Evolutionary conservation across 2,797 vertebrate species (phyloP), one percentile per base, ranked within the genome.

Genomic region (Miichthys miiuy): DNA sequence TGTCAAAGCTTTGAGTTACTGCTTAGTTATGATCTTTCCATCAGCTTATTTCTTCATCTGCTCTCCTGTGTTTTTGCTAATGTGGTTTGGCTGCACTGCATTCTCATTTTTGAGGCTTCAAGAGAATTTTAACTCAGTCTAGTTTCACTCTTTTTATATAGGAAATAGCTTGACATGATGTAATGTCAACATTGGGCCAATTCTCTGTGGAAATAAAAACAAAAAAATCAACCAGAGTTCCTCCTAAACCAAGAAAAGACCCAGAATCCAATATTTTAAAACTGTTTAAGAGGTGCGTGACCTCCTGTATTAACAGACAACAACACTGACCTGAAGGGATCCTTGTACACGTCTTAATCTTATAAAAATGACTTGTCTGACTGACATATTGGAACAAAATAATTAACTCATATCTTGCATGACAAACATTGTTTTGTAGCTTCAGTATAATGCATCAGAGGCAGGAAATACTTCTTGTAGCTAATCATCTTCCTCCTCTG

Each of bases 381-480:
- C 27, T 55, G 38, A 44, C 18, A 34, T 81, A 68, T 34, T 13
- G 4, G 21, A 66, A 17, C 18, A 77, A 68, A 70, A 54, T 23
- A 21, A 62, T 70, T 7, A 64, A 27, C 47, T 23, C 55, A 46
- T 50, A 30, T 17, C 20, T 64, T 46, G 20, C 50, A 41, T 6
- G 34, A 70, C 18, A 27, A 67, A 62, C 12, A 8, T 10, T 20
- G 14, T 30, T 65, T 52, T 68, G 44, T 41, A 3, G 8, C 30
- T 3, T 13, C 7, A 27, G 38, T 17, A 41, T 7, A 42, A 79
- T n/a, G 56, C 60, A 85, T 85, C 76, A 84, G 79, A 92, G 78
- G 63, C 81, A 87, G 88, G 90, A 91, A 91, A 89, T 88, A 51
- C 63, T 80, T 88, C 66, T 73, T 58, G 47, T 27, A 51, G 78